phyloP scores from a whole-genome alignment of 2,113 vertebrate genomes.

The Boulengeromyrus knoepffleri region DNA sequence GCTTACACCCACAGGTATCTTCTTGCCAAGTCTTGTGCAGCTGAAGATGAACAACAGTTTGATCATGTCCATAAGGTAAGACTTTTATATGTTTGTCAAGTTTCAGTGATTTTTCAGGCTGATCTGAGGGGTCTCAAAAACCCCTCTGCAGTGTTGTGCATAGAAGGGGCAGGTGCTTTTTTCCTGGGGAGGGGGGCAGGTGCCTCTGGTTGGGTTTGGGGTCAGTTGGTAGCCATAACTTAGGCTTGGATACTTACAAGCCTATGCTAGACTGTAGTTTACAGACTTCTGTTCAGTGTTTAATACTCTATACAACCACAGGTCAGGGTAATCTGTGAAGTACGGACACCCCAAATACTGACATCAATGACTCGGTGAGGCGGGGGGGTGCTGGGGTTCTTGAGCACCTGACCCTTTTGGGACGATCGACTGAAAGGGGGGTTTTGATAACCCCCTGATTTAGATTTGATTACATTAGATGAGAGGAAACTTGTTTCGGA shows the following conservation, averaged over 20 bases:
- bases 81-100: not conserved
- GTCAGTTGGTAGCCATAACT: not conserved
- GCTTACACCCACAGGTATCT: constrained; percentile 61
- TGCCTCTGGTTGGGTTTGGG: not conserved
- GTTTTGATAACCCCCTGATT: too few relatives aligned
- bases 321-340: not conserved
- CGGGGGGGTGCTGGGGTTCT: too few relatives aligned
- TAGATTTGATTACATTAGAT: too few relatives aligned
- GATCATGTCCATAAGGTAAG: constrained; percentile 82
- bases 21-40: constrained; percentile 77
- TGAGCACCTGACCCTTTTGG: too few relatives aligned
- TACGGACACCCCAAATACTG: too few relatives aligned
- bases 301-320: not conserved
- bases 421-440: too few relatives aligned
- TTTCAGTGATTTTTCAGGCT: not conserved
- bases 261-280: not conserved
- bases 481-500: too few relatives aligned
- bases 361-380: too few relatives aligned
- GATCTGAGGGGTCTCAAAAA: not conserved
- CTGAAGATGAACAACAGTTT: constrained; percentile 85
- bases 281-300: not conserved
- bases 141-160: not conserved
- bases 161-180: not conserved
- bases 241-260: not conserved
- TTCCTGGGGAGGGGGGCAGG: too few relatives aligned